Evolutionary conservation across 1,140 invertebrate species (phyloP), one percentile per base, ranked within the genome.

Genomic region (Laupala kohalensis): DNA sequence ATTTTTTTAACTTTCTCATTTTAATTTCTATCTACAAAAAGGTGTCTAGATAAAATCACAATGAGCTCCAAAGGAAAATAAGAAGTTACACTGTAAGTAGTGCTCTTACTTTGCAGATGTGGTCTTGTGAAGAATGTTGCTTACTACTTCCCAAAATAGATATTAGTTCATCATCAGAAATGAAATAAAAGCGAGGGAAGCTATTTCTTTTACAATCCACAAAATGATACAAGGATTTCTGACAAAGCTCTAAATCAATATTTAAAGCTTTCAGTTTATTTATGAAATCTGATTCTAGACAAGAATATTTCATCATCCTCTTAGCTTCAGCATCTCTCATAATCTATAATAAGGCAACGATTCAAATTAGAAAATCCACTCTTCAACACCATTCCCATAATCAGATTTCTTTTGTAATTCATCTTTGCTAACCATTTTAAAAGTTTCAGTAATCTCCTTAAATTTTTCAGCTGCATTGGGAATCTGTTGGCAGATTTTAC

Each of bases 111-210:
- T 97, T 96, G 66, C 94, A 92, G 84, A 96, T 92, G 77, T 96
- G 92, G 77, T 94, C 91, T 81, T 96, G 93, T 19, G 96, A 91
- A 77, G 88, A 89, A 68, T 82, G 83, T 23, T 89, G 87, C 72
- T 92, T 87, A 75, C 87, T 92, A 76, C 89, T 94, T 26, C 94
- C 93, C 19, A 96, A 83, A 75, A 96, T 93, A 30, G 89, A 90
- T 13, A 97, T 83, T 69, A 97, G 79, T 80, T 97, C 95, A 78
- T 96, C 93, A 73, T 95, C 94, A 6, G 94, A 95, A 74, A 97
- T 91, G 78, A 97, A 96, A 81, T 91, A 95, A 81, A 97, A 96
- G 75, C 94, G 80, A 30, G 94, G 92, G 78, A 96, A 96, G 69
- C 92, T 85, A 73, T 90, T 87, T 74, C 94, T 82, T 81, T 96